phyloP scores from a whole-genome alignment of 2,113 vertebrate species.

The Clarias macrocephalus region DNA sequence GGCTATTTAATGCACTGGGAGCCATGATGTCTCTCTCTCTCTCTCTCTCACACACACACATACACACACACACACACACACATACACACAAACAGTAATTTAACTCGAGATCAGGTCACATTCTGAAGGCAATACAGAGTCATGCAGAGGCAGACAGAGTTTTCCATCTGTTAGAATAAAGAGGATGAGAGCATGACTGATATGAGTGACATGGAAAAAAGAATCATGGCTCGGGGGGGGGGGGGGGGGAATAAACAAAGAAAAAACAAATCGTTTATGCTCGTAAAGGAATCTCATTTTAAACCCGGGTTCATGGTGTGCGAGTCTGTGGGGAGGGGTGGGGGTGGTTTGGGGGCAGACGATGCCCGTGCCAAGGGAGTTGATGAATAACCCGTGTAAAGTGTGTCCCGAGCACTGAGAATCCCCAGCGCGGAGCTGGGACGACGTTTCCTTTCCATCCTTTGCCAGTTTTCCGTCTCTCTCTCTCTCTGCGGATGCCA shows the following conservation, averaged over 20 bases:
- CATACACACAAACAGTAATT: background rate
- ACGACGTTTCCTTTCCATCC: background rate
- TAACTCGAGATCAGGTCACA: background rate
- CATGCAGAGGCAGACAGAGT: background rate
- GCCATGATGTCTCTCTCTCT: slow-evolving; percentile 5
- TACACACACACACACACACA: slow-evolving; percentile 7
- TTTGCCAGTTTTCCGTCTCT: background rate
- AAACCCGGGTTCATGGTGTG: slow-evolving; percentile 2
- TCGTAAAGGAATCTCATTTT: slow-evolving; percentile 36
- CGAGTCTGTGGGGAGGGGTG: background rate
- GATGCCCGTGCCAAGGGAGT: background rate
- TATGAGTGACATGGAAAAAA: background rate
- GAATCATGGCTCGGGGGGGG: background rate
- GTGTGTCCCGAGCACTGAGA: background rate
- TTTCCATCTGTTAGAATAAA: slow-evolving; percentile 1
- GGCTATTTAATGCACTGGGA: background rate
- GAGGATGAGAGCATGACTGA: background rate
- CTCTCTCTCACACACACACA: background rate
- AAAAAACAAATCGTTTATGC: slow-evolving; percentile 27
- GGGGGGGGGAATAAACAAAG: too few relatives aligned
- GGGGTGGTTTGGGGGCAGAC: background rate
- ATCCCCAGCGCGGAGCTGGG: background rate
- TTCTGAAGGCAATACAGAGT: background rate
- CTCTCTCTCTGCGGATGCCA: background rate
- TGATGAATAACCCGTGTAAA: slow-evolving; percentile 28